These are phyloP conservation scores for Lamproptera curius DNA, from an alignment of 2,888 invertebrate species.

Conservation along the genomic window DNA sequence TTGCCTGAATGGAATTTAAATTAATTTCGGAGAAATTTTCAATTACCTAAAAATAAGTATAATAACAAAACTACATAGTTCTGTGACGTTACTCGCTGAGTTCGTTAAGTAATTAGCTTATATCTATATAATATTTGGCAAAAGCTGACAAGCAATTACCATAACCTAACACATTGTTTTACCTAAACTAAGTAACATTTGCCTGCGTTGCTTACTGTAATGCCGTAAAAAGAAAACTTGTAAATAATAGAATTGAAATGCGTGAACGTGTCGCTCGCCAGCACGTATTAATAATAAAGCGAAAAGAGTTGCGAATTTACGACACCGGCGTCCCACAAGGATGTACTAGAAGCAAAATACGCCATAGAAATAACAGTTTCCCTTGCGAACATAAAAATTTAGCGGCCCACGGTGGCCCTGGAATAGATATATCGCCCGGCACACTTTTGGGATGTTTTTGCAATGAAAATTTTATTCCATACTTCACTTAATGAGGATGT, in stretches of 20 bases:
- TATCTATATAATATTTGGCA: too few species aligned
- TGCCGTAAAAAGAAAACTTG: too few species aligned
- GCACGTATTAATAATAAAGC: constrained; percentile 10
- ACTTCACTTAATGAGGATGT: constrained; percentile 45
- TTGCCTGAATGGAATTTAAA: too few species aligned
- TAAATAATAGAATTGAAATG: background rate
- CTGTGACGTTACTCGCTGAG: too few species aligned
- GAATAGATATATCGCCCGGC: constrained; percentile 46
- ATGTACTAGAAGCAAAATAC: constrained; percentile 37
- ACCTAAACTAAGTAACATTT: too few species aligned
- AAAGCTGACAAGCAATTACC: too few species aligned
- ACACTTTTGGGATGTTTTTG: constrained; percentile 31
- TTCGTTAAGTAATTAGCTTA: too few species aligned
- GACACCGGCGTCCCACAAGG: constrained; percentile 31
- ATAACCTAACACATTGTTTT: too few species aligned
- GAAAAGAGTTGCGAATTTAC: constrained; percentile 33
- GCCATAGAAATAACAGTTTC: constrained; percentile 64
- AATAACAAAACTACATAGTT: too few species aligned
- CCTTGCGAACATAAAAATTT: constrained; percentile 62
- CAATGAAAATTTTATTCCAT: constrained; percentile 37
- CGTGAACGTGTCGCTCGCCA: background rate
- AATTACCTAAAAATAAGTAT: too few species aligned
- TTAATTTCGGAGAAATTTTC: too few species aligned
- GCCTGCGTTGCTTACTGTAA: too few species aligned
- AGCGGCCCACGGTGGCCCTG: constrained; percentile 53